Evolutionary conservation across 1,140 invertebrate species (phyloP), one percentile per base, ranked within the genome.

Genomic region (Pseudomyrmex flavicornis): DNA sequence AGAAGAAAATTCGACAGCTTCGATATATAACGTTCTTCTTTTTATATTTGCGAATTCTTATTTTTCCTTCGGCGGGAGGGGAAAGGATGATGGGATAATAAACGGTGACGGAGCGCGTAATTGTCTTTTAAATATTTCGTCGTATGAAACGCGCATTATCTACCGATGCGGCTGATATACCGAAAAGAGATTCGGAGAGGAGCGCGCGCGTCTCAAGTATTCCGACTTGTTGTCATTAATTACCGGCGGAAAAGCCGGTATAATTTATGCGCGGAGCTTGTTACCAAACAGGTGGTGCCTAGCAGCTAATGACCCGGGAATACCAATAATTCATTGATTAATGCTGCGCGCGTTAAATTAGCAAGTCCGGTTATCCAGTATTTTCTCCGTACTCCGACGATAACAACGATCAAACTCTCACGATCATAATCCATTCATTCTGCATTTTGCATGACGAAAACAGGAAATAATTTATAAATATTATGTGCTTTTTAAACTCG

Each of bases 271-370:
- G 66, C 52, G 44, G 50, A 63, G 85, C 85, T 88, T 74, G 86
- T 88, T 88, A 88, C 85, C 86, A 87, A 88, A 88, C 86, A 87
- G 86, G 85, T 87, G 85, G 86, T 84, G 76, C 86, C 72, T 68
- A 72, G 48, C 73, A 82, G 85, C 85, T 88, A 88, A 88, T 88
- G 85, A 84, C 86, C 73, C 72, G 80, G 73, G 85, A 76, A 88
- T 72, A 88, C 86, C 86, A 88, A 88, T 88, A 88, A 88, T 88
- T 87, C 85, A 87, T 88, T 88, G 86, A 88, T 87, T 88, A 88
- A 88, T 83, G 85, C 85, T 73, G 66, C 83, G 73, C 74, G 76
- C 72, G 35, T 35, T 88, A 85, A 88, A 88, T 88, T 87, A 84
- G 86, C 86, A 88, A 88, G 76, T 80, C 54, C 66, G 48, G 76